These are phyloP conservation scores for Actenoides lindsayi DNA, from an alignment of 2,113 vertebrate genomes.

Conservation along the genomic window DNA sequence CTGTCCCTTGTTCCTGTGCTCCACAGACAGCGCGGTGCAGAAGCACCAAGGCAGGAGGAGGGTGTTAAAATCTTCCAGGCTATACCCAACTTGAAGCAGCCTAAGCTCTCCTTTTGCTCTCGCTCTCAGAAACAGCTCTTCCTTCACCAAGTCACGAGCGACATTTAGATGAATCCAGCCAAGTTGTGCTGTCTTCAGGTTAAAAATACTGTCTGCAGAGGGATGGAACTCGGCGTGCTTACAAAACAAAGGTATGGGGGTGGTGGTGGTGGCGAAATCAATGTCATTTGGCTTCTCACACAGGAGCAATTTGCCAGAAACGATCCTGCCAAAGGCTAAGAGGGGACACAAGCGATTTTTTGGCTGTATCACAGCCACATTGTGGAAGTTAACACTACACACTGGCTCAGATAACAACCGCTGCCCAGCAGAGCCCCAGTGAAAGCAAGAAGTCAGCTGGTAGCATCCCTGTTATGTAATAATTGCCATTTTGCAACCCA, in stretches of 20 bases:
- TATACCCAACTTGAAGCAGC: neutral
- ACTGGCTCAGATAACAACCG: neutral
- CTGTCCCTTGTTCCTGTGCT: neutral
- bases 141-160: neutral
- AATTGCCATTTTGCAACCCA: neutral
- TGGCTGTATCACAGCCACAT: neutral
- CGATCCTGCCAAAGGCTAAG: neutral
- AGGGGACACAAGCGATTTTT: neutral
- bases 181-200: neutral
- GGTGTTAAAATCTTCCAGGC: neutral
- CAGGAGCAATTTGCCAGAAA: neutral
- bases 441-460: neutral
- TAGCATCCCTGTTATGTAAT: fast-evolving
- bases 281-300: neutral
- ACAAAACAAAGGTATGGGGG: neutral
- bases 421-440: neutral
- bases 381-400: neutral
- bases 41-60: neutral
- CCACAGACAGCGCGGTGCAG: fast-evolving
- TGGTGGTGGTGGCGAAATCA: neutral
- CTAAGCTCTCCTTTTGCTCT: neutral
- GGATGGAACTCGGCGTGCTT: neutral
- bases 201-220: neutral
- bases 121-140: neutral
- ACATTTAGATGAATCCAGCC: neutral